Evolutionary conservation across 2,888 invertebrate genomes (phyloP).

Genomic region (Acanthococcus lagerstroemiae): DNA sequence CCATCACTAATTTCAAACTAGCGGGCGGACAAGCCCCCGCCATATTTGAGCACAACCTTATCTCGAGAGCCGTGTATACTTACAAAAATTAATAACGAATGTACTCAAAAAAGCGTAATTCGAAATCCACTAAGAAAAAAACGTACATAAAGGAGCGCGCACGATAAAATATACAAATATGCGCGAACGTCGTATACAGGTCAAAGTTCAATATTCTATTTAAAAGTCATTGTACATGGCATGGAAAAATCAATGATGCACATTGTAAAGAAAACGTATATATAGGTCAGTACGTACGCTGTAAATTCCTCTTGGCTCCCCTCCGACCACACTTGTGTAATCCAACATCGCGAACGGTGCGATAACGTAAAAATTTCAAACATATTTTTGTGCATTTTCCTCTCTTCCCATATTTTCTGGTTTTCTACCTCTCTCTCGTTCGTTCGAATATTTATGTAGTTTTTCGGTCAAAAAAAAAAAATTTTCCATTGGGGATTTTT

Average conservation of each 20-base stretch:
- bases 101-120: too few relatives aligned
- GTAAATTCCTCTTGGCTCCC: constrained; percentile 9
- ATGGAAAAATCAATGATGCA: constrained; percentile 25
- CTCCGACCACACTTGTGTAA: too few relatives aligned
- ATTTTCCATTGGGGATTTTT: too few relatives aligned
- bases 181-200: background rate
- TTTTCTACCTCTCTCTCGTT: background rate
- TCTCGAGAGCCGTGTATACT: too few relatives aligned
- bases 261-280: constrained; percentile 1
- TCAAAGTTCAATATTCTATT: constrained; percentile 23
- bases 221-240: constrained; percentile 19
- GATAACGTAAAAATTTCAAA: too few relatives aligned
- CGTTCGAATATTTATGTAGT: too few relatives aligned
- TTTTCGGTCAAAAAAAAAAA: too few relatives aligned
- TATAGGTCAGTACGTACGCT: constrained; percentile 25
- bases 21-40: too few relatives aligned
- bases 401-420: background rate
- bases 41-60: too few relatives aligned
- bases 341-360: too few relatives aligned
- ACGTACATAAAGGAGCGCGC: background rate
- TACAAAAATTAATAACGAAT: too few relatives aligned
- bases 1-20: too few relatives aligned
- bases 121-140: background rate
- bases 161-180: background rate
- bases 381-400: background rate